phyloP scores from a whole-genome alignment of 1,140 invertebrate species.

The Asbolus verrucosus region DNA sequence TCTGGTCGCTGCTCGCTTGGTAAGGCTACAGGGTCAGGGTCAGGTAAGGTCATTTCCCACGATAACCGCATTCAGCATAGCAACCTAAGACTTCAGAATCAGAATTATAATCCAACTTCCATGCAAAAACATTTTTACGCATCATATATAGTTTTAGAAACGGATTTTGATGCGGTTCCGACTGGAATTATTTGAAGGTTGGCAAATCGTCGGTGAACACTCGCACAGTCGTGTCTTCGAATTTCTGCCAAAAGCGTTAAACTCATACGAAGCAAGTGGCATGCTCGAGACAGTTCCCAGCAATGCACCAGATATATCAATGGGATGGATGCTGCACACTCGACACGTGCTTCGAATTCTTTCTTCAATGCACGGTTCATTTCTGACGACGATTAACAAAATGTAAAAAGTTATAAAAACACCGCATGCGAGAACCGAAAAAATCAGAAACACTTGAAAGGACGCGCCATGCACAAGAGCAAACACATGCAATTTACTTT shows the following conservation, averaged over 20 bases:
- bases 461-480: too few species aligned
- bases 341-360: conserved; percentile 35
- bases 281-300: conserved; percentile 6
- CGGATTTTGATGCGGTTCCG: not conserved
- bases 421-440: too few species aligned
- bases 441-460: too few species aligned
- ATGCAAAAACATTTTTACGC: conserved; percentile 43
- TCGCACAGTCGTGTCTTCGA: not conserved
- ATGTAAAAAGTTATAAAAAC: too few species aligned
- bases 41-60: conserved; percentile 66
- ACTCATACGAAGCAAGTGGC: not conserved
- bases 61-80: conserved; percentile 63
- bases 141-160: not conserved
- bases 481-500: not conserved
- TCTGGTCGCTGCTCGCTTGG: conserved; percentile 55
- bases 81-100: conserved; percentile 58
- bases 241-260: conserved; percentile 13
- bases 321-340: conserved; percentile 31
- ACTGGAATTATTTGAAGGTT: conserved; percentile 1
- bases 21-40: conserved; percentile 64
- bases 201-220: not conserved
- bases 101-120: conserved; percentile 58
- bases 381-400: not conserved
- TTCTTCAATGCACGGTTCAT: conserved; percentile 1
- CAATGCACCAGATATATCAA: conserved; percentile 30